Evolutionary conservation across 35 echinoderm and acorn worm genomes (phyloP).

Genomic region (Stichopus chloronotus): DNA sequence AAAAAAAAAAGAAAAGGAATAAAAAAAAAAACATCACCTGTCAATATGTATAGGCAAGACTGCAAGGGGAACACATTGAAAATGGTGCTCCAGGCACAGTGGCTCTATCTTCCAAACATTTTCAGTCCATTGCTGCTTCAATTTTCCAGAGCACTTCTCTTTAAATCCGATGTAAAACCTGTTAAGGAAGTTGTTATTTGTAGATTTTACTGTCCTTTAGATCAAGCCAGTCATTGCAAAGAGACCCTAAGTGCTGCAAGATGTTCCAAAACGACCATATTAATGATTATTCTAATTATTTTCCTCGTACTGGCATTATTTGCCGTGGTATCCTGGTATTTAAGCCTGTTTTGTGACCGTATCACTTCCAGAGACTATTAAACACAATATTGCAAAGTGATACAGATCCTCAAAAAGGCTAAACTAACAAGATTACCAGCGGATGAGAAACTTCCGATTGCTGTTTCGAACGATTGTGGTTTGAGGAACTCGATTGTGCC

Average conservation of each 20-base stretch:
- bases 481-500: not conserved
- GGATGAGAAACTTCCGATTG: not conserved
- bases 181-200: not conserved
- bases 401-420: not conserved
- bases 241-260: not conserved
- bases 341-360: not conserved
- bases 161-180: not conserved
- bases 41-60: too few species aligned
- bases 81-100: too few species aligned
- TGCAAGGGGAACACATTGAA: too few species aligned
- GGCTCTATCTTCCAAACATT: too few species aligned
- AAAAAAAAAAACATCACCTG: too few species aligned
- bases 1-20: too few species aligned
- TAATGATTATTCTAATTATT: not conserved
- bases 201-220: not conserved
- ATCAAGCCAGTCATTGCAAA: not conserved
- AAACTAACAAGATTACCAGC: not conserved
- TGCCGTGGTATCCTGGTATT: not conserved
- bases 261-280: not conserved
- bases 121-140: too few species aligned
- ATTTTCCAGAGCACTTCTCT: not conserved
- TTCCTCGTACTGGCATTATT: not conserved
- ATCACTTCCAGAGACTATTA: not conserved
- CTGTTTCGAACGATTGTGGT: not conserved
- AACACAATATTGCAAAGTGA: not conserved